These are phyloP conservation scores for Platerodrilus igneus DNA, from an alignment of 2,888 invertebrate genomes.

Conservation along the genomic window DNA sequence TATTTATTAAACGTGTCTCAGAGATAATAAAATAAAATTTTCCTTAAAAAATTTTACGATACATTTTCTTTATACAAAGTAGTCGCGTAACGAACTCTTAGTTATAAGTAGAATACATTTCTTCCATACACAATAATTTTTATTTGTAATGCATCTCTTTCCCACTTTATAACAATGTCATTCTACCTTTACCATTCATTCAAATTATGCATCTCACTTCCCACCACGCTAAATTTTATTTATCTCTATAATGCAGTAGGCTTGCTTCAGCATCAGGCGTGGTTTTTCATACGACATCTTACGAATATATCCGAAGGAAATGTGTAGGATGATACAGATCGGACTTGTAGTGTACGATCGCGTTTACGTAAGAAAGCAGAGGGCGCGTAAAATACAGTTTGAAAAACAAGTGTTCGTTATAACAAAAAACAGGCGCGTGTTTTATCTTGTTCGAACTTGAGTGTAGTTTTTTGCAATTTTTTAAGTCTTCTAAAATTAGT, in stretches of 20 bases:
- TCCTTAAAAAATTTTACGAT: too few relatives aligned
- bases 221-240: neutral
- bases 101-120: neutral
- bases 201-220: neutral
- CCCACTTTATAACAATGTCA: neutral
- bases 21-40: too few relatives aligned
- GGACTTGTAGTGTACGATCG: constrained; percentile 29
- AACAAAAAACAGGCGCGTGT: constrained; percentile 22
- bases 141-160: neutral
- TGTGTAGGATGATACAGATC: constrained; percentile 23
- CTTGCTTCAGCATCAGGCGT: neutral
- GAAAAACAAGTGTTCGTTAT: constrained; percentile 25
- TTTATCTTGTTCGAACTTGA: too few relatives aligned
- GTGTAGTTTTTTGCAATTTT: too few relatives aligned
- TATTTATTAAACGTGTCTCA: too few relatives aligned
- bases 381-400: constrained; percentile 16
- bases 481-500: too few relatives aligned
- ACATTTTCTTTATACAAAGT: too few relatives aligned
- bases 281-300: constrained; percentile 9
- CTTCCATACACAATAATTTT: neutral
- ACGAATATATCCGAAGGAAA: constrained; percentile 26
- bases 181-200: neutral
- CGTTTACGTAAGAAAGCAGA: constrained; percentile 29
- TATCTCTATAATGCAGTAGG: constrained; percentile 1
- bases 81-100: neutral